A percentile compares a stretch with the other conserved stretches of the same genome.
Conservation (phyloP, 2,797 vertebrate species). For the Phoebastria nigripes region DNA sequence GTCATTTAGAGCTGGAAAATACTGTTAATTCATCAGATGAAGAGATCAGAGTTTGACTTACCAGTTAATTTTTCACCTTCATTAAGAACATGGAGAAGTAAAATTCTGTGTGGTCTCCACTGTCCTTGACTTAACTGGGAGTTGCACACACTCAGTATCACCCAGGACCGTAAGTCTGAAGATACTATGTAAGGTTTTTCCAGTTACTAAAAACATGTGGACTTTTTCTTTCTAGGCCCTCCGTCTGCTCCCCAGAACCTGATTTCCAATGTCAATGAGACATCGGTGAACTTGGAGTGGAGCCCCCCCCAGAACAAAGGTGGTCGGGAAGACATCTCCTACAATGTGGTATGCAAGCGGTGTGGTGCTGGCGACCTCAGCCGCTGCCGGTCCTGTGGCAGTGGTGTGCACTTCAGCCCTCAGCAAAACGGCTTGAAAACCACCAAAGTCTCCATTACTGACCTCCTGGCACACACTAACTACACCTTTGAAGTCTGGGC, state of each 20-base stretch:
- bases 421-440: conserved; percentile 88
- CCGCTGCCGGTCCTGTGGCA: conserved; percentile 89
- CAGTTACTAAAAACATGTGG: background rate
- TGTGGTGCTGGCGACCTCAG: conserved; percentile 81
- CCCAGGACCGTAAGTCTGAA: background rate
- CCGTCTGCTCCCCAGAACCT: conserved; percentile 91
- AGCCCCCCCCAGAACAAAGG: conserved; percentile 87
- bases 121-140: background rate
- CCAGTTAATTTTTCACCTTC: background rate
- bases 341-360: conserved; percentile 92
- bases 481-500: conserved; percentile 98
- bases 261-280: conserved; percentile 97
- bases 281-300: conserved; percentile 96
- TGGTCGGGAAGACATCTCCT: conserved; percentile 91
- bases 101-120: background rate
- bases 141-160: rapidly evolving
- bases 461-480: conserved; percentile 96
- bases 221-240: conserved; percentile 77
- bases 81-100: background rate
- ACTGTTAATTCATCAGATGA: background rate
- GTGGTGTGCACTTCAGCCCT: conserved; percentile 90
- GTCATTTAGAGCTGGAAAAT: background rate
- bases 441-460: conserved; percentile 91
- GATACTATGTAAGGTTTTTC: background rate
- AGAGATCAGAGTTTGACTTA: background rate